A percentile compares a stretch with the other conserved stretches of the same genome.
These are phyloP conservation scores for Teleopsis dalmanni DNA, from an alignment of 1,140 invertebrate species.

Conservation along the genomic window DNA sequence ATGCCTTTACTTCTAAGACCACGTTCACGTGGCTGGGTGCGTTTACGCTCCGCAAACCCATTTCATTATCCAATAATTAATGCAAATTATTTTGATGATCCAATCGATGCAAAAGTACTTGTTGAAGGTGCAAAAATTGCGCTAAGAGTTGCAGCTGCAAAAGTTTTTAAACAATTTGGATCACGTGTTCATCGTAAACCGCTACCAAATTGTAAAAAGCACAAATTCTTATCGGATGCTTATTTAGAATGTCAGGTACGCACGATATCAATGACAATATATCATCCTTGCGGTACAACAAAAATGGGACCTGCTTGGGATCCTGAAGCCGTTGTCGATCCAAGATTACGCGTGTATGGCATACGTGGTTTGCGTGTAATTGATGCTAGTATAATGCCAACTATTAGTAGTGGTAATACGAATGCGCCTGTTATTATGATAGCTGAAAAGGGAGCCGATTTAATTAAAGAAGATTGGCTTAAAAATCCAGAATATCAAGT, in stretches of 20 bases:
- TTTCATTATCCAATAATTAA: constrained; percentile 78
- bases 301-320: constrained; percentile 78
- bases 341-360: constrained; percentile 67
- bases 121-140: constrained; percentile 77
- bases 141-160: constrained; percentile 60
- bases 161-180: constrained; percentile 72
- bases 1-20: constrained; percentile 75
- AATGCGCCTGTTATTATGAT: constrained; percentile 84
- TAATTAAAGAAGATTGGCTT: constrained; percentile 70
- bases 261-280: constrained; percentile 80
- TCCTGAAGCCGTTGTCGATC: constrained; percentile 71
- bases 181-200: constrained; percentile 65
- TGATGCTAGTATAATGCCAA: constrained; percentile 85
- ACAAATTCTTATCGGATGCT: constrained; percentile 63
- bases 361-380: constrained; percentile 70
- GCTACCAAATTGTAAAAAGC: constrained; percentile 69
- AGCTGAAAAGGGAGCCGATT: constrained; percentile 73
- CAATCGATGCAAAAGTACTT: constrained; percentile 64
- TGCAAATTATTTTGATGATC: constrained; percentile 80
- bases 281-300: constrained; percentile 71
- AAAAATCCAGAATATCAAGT: constrained; percentile 38
- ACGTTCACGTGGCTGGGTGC: constrained; percentile 68
- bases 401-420: constrained; percentile 72
- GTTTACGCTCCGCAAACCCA: constrained; percentile 69
- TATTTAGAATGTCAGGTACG: constrained; percentile 81